phyloP scores from a whole-genome alignment of 1,140 invertebrate genomes.

The Drosophila tropicalis region DNA sequence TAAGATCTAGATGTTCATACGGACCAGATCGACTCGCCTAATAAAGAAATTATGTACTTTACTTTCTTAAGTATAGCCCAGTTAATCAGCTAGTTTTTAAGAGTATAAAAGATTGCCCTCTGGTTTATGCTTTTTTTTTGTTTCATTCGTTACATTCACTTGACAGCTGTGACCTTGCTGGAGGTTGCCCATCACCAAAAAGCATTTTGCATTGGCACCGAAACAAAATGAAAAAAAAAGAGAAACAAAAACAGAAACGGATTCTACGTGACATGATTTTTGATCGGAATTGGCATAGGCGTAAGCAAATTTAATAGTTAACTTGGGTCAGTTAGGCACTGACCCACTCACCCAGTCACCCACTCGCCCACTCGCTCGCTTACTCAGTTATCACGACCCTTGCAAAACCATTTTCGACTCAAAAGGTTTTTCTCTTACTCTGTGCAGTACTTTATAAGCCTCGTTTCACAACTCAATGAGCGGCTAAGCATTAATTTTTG shows the following conservation, averaged over 20 bases:
- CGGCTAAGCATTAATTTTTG: constrained; percentile 54
- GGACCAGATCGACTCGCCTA: too few species aligned
- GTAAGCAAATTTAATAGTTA: constrained; percentile 55
- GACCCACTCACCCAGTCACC: not conserved
- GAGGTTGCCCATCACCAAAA: constrained; percentile 64
- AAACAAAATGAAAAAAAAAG: constrained; percentile 42
- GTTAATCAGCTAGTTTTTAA: too few species aligned
- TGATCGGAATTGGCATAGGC: constrained; percentile 46
- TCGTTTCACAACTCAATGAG: constrained; percentile 48
- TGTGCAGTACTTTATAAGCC: constrained; percentile 8
- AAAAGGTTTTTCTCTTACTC: constrained; percentile 40
- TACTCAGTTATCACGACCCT: constrained; percentile 35
- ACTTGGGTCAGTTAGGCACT: constrained; percentile 40
- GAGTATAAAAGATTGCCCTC: too few species aligned
- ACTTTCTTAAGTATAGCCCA: too few species aligned
- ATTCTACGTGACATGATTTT: constrained; percentile 72
- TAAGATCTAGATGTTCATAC: too few species aligned
- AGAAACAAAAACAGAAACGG: constrained; percentile 42
- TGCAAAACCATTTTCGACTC: constrained; percentile 34
- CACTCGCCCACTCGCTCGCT: not conserved
- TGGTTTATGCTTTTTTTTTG: too few species aligned
- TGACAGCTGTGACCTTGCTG: constrained; percentile 65
- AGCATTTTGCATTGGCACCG: constrained; percentile 68
- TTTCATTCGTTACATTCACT: constrained; percentile 29
- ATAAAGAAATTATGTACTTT: too few species aligned